Base-by-base conservation (phyloP, 2,888 invertebrate species). In the Drosophila fungiperda region DNA sequence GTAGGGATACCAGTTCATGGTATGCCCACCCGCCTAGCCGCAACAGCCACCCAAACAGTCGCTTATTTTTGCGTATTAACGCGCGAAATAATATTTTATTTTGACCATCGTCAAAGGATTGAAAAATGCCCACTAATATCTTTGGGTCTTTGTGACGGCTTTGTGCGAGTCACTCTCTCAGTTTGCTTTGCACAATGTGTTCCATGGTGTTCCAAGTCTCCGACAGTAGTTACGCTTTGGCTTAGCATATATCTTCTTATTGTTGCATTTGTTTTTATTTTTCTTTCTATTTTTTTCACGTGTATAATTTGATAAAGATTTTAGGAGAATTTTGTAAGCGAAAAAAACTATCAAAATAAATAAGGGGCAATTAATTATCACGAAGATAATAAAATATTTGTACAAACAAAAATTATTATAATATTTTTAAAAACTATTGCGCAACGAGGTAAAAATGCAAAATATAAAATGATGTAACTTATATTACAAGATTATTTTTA, bases 111-210 rank as follows among this genome's bases (percentile, higher is more conserved):
- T 92, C 92, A 92, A 93, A 92, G 91, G 92, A 91, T 92, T 92
- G 93, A 92, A 92, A 92, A 92, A 92, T 92, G 92, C 91, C 92
- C 91, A 90, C 91, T 90, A 92, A 92, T 92, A 87, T 90, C 88
- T 91, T 90, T 91, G 82, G 83, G 89, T 84, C 89, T 87, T 90
- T 88, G 89, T 83, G 87, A 68, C 73, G 85, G 80, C 77, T 85
- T 84, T 87, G 80, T 82, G 80, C 40, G 26, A 49, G 40, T 36
- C 35, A 50, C 42, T 54, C 40, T 66, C 63, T 70, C 66, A 42
- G 55, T 36, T 40, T 40, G 29, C 59, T 17, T 59, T 3, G 29
- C 11, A 11, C 26, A 53, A 9, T 23, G 32, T 67, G 61, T 38
- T 42, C 23, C 29, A n/a, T 53, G 40, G 32, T 57, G 35, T 62